Evolutionary conservation across 2,888 invertebrate genomes (phyloP).

Genomic region (Apocheima hispidaria): DNA sequence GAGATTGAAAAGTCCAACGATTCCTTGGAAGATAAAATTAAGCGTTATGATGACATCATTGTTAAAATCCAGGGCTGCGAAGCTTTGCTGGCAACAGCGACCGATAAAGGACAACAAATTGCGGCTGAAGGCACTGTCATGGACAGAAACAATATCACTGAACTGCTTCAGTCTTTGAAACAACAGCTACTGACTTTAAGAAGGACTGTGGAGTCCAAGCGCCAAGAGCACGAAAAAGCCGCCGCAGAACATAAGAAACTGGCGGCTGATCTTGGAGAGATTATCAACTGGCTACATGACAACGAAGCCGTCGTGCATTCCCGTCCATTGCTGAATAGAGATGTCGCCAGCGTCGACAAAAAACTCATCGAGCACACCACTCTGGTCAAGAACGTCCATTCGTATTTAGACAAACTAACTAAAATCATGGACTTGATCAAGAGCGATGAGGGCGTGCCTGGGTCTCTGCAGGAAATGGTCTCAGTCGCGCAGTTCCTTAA

Average conservation of each 20-base stretch:
- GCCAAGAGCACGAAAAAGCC: slow-evolving; percentile 94
- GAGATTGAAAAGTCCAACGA: slow-evolving; percentile 95
- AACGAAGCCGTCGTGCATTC: slow-evolving; percentile 94
- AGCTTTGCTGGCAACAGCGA: slow-evolving; percentile 93
- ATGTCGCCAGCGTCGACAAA: slow-evolving; percentile 91
- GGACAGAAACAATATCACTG: slow-evolving; percentile 94
- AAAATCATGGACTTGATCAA: slow-evolving; percentile 90
- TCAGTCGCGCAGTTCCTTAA: slow-evolving; percentile 93
- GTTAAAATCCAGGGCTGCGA: slow-evolving; percentile 96
- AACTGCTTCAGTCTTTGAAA: slow-evolving; percentile 94
- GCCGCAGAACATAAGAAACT: slow-evolving; percentile 95
- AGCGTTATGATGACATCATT: slow-evolving; percentile 94
- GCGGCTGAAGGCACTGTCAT: slow-evolving; percentile 95
- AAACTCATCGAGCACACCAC: slow-evolving; percentile 92
- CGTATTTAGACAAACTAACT: slow-evolving; percentile 89
- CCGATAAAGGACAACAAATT: slow-evolving; percentile 97
- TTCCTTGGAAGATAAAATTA: slow-evolving; percentile 94
- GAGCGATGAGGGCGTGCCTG: slow-evolving; percentile 92
- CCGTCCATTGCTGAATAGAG: slow-evolving; percentile 92
- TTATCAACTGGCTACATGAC: slow-evolving; percentile 93
- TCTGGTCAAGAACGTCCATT: slow-evolving; percentile 89
- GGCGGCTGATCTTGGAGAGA: slow-evolving; percentile 92
- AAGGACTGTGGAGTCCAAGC: slow-evolving; percentile 93
- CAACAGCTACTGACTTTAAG: slow-evolving; percentile 93
- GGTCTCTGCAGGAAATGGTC: slow-evolving; percentile 92